phyloP scores from a whole-genome alignment of 2,113 vertebrate species.

The Cairina moschata region DNA sequence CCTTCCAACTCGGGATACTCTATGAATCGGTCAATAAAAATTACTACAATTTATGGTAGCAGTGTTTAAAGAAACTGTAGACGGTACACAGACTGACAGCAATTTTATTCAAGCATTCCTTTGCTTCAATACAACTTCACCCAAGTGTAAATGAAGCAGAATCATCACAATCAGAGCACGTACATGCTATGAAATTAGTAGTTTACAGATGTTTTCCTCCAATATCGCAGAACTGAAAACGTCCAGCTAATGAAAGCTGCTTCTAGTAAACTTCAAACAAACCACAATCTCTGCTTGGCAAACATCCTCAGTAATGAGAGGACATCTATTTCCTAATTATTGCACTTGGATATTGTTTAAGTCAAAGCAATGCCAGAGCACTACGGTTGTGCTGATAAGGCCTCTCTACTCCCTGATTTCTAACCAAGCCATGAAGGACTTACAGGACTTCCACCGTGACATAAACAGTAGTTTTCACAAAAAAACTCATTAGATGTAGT shows the following conservation, averaged over 20 bases:
- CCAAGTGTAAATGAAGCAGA: not conserved
- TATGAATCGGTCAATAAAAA: not conserved
- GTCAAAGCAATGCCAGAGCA: not conserved
- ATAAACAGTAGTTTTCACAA: not conserved
- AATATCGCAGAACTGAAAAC: not conserved
- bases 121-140: not conserved
- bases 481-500: not conserved
- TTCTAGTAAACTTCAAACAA: not conserved
- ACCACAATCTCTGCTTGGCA: not conserved
- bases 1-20: not conserved
- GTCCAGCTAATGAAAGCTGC: not conserved
- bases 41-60: not conserved
- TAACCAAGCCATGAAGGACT: not conserved
- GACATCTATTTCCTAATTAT: not conserved
- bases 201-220: not conserved
- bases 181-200: fast-evolving
- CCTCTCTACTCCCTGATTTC: not conserved
- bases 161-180: not conserved
- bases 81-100: not conserved
- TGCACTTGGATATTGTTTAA: not conserved
- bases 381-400: not conserved
- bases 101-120: not conserved
- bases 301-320: not conserved
- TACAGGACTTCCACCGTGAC: not conserved
- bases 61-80: not conserved